Percentiles rank a stretch among this genome's conserved stretches.
Conservation (phyloP, 2,797 vertebrate species). For the Carapus acus region DNA sequence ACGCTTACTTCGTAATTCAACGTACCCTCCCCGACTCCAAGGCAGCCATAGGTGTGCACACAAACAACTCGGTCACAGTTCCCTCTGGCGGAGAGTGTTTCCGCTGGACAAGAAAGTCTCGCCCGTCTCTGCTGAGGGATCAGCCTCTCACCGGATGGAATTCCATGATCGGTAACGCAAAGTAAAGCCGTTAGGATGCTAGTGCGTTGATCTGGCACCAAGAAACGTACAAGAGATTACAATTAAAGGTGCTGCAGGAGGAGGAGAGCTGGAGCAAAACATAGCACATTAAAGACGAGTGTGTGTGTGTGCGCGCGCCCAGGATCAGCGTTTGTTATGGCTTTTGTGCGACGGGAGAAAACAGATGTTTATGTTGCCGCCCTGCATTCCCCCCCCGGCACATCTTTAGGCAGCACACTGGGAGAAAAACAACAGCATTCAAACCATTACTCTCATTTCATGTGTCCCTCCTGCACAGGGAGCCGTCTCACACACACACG, state of each 20-base stretch:
- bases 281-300: slow-evolving; percentile 36
- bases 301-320: slow-evolving; percentile 41
- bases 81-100: too few relatives aligned
- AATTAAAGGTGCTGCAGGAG: slow-evolving; percentile 30
- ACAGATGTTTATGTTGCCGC: slow-evolving; percentile 64
- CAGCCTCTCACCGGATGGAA: slow-evolving; percentile 48
- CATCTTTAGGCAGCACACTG: slow-evolving; percentile 30
- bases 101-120: too few relatives aligned
- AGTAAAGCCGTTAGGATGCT: slow-evolving; percentile 22
- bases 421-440: slow-evolving; percentile 27
- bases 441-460: slow-evolving; percentile 32
- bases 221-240: slow-evolving; percentile 44
- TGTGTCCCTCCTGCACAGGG: slow-evolving; percentile 7
- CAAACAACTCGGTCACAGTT: too few relatives aligned
- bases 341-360: slow-evolving; percentile 42
- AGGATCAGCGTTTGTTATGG: slow-evolving; percentile 37
- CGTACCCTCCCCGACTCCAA: too few relatives aligned
- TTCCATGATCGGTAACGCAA: slow-evolving; percentile 38
- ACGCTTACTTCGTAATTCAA: too few relatives aligned
- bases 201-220: slow-evolving; percentile 43
- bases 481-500: not conserved
- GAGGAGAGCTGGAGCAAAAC: slow-evolving; percentile 13
- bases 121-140: slow-evolving; percentile 42
- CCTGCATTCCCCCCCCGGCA: slow-evolving; percentile 47
- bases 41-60: too few relatives aligned